Percentiles rank a stretch among this genome's conserved stretches.
phyloP scores from a whole-genome alignment of 53 echinoderm and acorn worm genomes.

The Temnopleurus reevesii region DNA sequence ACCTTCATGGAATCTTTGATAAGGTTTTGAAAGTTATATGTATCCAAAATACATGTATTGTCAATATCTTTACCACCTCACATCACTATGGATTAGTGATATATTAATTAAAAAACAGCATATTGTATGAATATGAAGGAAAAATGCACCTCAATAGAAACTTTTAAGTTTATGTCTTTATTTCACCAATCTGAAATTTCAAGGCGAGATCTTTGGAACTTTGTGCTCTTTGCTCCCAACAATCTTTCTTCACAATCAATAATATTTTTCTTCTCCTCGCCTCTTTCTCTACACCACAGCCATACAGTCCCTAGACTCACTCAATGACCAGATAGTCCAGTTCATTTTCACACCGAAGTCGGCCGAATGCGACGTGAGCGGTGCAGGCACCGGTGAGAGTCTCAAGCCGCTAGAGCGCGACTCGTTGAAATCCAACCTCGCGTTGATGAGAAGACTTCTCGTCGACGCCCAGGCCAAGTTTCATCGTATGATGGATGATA shows the following conservation, averaged over 20 bases:
- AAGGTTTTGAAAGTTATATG: no score
- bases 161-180: no score
- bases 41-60: no score
- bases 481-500: slow-evolving; percentile 88
- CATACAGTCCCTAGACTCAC: slow-evolving; percentile 90
- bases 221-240: not conserved
- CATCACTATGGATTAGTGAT: no score
- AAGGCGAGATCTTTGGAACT: no score
- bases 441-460: slow-evolving; percentile 89
- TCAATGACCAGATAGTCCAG: slow-evolving; percentile 98
- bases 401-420: slow-evolving; percentile 74
- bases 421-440: slow-evolving; percentile 89
- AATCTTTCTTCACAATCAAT: not conserved
- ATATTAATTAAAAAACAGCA: no score
- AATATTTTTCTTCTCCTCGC: not conserved
- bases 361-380: slow-evolving; percentile 77
- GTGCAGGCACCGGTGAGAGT: slow-evolving; percentile 61
- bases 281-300: slow-evolving; percentile 63
- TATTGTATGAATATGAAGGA: no score
- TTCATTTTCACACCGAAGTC: slow-evolving; percentile 92
- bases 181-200: no score
- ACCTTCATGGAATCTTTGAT: no score
- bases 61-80: no score
- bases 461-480: slow-evolving; percentile 96
- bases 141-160: no score